Conservation (phyloP, 2,113 vertebrate genomes). For the Brachyhypopomus occidentalis region DNA sequence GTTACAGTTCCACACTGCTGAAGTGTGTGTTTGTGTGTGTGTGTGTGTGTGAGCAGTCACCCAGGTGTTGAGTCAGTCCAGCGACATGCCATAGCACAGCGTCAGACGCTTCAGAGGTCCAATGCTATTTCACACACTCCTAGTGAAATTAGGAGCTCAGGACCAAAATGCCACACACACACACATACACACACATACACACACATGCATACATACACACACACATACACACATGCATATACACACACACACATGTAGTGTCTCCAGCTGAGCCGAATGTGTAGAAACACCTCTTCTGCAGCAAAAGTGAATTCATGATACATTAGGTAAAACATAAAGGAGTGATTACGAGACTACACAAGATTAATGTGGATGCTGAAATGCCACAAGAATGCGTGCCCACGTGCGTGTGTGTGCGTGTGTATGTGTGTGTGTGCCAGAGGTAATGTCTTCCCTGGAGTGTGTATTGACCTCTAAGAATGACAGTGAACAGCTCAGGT, state of each 20-base stretch:
- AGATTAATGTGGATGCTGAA: no score
- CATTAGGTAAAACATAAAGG: no score
- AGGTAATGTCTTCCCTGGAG: neutral
- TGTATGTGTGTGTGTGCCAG: neutral
- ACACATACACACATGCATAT: no score
- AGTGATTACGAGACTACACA: no score
- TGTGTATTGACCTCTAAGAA: conserved; percentile 58
- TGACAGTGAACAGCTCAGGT: conserved; percentile 66
- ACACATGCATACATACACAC: no score
- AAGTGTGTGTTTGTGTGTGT: conserved; percentile 36
- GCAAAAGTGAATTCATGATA: no score
- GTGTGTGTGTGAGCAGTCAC: conserved; percentile 29
- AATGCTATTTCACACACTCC: conserved; percentile 71
- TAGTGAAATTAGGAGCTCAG: conserved; percentile 66
- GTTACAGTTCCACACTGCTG: no score
- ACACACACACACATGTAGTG: no score
- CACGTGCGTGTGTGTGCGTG: neutral
- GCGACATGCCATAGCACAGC: conserved; percentile 70
- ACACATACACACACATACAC: no score
- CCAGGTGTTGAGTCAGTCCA: conserved; percentile 60
- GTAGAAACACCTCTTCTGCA: no score
- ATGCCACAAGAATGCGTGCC: no score
- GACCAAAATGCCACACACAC: conserved; percentile 49
- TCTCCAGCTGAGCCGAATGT: no score
- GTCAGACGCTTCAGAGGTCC: conserved; percentile 65